Evolutionary conservation across 2,797 vertebrate genomes (phyloP).

Genomic region (Geotrypetes seraphini): DNA sequence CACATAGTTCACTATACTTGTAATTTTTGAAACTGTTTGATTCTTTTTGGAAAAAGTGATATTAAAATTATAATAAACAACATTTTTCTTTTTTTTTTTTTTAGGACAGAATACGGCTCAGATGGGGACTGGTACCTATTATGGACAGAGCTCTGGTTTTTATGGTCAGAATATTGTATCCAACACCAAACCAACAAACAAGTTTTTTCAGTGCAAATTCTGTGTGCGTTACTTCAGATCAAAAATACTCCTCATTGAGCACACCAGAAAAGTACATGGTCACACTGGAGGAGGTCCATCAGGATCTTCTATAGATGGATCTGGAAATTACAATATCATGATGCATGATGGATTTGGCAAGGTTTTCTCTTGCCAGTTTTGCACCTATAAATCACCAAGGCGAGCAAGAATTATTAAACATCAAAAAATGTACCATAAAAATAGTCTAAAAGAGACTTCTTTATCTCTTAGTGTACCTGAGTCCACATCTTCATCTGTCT

Average conservation of each 20-base stretch:
- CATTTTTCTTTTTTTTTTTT: constrained; percentile 39
- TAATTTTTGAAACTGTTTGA: no score
- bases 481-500: constrained; percentile 44
- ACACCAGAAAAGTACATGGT: constrained; percentile 88
- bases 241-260: constrained; percentile 88
- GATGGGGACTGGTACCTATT: constrained; percentile 59
- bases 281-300: constrained; percentile 53
- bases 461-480: constrained; percentile 56
- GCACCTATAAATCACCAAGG: constrained; percentile 89
- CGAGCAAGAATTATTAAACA: constrained; percentile 87
- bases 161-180: constrained; percentile 45
- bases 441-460: constrained; percentile 53
- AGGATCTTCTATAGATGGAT: constrained; percentile 53
- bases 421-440: constrained; percentile 89
- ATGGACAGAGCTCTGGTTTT: constrained; percentile 65
- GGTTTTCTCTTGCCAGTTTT: constrained; percentile 90
- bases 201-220: constrained; percentile 97
- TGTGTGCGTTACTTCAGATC: constrained; percentile 97
- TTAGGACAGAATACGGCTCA: constrained; percentile 72
- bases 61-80: constrained; percentile 10
- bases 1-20: no score
- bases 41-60: no score
- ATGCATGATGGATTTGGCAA: constrained; percentile 83
- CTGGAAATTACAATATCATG: constrained; percentile 73
- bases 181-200: constrained; percentile 69